Conservation (phyloP, 2,888 invertebrate species). For the Troides helena region DNA sequence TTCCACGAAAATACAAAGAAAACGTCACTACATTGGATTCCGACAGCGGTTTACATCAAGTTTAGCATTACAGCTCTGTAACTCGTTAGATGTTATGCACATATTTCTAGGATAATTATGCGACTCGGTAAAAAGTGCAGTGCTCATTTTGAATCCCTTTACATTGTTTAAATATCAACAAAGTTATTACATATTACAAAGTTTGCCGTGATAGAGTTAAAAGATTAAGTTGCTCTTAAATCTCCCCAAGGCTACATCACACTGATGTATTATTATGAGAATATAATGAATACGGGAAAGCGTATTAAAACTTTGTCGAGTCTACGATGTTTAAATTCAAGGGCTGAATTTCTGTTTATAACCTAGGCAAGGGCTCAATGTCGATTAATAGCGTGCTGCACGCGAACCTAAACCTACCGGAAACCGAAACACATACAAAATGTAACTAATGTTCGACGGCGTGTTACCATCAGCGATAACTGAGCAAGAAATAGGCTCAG, state of each 20-base stretch:
- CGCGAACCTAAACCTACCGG: constrained; percentile 33
- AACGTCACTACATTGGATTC: constrained; percentile 20
- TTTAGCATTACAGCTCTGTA: constrained; percentile 1
- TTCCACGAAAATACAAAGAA: constrained; percentile 36
- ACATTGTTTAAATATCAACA: too few relatives aligned
- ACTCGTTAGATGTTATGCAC: not conserved
- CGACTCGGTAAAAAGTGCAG: too few relatives aligned
- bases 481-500: constrained; percentile 19
- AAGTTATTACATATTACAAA: too few relatives aligned
- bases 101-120: not conserved
- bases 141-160: too few relatives aligned
- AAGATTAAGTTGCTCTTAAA: too few relatives aligned
- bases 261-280: too few relatives aligned
- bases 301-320: not conserved
- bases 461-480: constrained; percentile 16
- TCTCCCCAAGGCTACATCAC: too few relatives aligned
- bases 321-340: not conserved
- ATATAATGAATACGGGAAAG: too few relatives aligned
- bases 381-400: constrained; percentile 33
- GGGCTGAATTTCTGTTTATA: not conserved
- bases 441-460: constrained; percentile 21
- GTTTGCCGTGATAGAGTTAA: too few relatives aligned
- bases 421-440: constrained; percentile 31
- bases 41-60: constrained; percentile 15
- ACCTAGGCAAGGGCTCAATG: constrained; percentile 28